Evolutionary conservation across 2,113 vertebrate genomes (phyloP).

Genomic region (Pseudolaguvia tuberculata): DNA sequence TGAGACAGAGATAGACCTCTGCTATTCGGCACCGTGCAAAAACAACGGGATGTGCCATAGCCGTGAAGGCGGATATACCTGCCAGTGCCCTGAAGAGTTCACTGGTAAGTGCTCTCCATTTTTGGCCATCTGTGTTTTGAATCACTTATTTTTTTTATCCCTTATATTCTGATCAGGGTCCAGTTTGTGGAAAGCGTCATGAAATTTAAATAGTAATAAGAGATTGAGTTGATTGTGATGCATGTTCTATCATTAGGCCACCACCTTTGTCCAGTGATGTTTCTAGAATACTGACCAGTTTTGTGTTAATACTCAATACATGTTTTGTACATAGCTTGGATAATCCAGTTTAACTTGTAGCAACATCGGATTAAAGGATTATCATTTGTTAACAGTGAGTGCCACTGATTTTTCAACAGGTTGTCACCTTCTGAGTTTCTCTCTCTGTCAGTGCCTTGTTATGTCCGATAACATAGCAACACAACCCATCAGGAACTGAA

Average conservation of each 20-base stretch:
- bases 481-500: conserved; percentile 7
- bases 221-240: neutral
- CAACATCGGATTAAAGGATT: conserved; percentile 8
- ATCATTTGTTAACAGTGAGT: conserved; percentile 1
- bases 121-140: neutral
- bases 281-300: neutral
- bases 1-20: conserved; percentile 82
- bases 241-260: neutral
- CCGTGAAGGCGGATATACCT: conserved; percentile 81
- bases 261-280: too few relatives aligned
- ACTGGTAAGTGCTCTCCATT: conserved; percentile 67
- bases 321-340: neutral
- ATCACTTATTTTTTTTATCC: too few relatives aligned
- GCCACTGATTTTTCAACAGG: conserved; percentile 19
- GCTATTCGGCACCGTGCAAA: conserved; percentile 80
- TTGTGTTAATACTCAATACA: neutral
- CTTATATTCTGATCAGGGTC: neutral
- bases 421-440: conserved; percentile 6
- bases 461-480: conserved; percentile 16
- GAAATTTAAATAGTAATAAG: neutral
- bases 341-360: neutral
- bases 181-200: neutral
- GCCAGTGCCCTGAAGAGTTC: conserved; percentile 75
- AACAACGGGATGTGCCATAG: conserved; percentile 74
- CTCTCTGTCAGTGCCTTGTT: conserved; percentile 6